Evolutionary conservation across 1,140 invertebrate genomes (phyloP).

Genomic region (Dinoponera quadriceps): DNA sequence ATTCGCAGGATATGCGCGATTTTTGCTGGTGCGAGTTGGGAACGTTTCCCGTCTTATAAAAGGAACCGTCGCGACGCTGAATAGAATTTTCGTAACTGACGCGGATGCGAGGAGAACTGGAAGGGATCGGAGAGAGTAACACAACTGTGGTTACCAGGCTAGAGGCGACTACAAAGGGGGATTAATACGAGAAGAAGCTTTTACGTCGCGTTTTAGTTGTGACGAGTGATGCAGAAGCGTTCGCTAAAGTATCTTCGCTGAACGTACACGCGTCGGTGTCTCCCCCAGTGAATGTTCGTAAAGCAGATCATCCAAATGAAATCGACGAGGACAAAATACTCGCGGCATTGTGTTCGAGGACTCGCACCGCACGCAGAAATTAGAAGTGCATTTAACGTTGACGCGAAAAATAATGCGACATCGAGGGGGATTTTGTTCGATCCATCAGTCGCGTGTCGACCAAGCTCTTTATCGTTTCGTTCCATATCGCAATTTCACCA

Average conservation of each 20-base stretch:
- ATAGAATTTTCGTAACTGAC: slow-evolving; percentile 11
- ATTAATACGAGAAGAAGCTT: slow-evolving; percentile 6
- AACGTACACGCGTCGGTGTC: neutral
- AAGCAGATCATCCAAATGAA: slow-evolving; percentile 13
- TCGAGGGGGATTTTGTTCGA: slow-evolving; percentile 18
- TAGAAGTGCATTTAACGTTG: neutral
- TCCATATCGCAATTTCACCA: slow-evolving; percentile 34
- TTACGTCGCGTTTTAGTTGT: slow-evolving; percentile 21
- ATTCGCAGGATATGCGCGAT: neutral
- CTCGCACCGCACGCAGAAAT: neutral
- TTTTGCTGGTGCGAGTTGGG: neutral
- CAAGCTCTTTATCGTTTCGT: slow-evolving; percentile 50
- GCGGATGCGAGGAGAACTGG: neutral
- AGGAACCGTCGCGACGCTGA: neutral
- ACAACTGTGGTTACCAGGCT: neutral
- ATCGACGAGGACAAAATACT: neutral
- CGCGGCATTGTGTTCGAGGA: neutral
- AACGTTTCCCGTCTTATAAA: neutral
- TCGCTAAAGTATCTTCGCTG: neutral
- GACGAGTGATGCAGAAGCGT: neutral
- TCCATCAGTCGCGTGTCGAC: neutral
- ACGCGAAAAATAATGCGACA: slow-evolving; percentile 17
- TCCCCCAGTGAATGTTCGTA: neutral
- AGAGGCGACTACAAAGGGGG: neutral
- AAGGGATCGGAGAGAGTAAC: neutral